Evolutionary conservation across 2,113 vertebrate species (phyloP), one percentile per base, ranked within the genome.

Genomic region (Cochlearius cochlearius): DNA sequence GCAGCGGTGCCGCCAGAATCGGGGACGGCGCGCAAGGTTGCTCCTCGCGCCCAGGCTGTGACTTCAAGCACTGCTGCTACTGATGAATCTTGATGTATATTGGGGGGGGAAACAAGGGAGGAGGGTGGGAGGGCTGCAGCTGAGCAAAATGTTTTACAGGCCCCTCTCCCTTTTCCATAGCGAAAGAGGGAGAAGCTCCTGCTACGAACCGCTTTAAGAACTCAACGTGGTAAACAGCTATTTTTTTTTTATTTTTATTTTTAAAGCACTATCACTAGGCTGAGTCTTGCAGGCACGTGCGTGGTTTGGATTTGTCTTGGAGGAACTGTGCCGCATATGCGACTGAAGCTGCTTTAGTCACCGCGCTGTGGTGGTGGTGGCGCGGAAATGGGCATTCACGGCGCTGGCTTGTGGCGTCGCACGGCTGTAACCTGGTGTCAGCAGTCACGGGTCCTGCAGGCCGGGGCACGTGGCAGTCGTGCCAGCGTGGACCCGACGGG

Each of bases 11-110:
- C 62, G n/a, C 5, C 68, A 15, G 89, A 67, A 22, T 13, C 73
- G 30, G 25, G 66, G 87, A 52, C 60, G 64, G 93, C 12, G 67
- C 49, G 21, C 12, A 17, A 74, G 88, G 17, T 56, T 41, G 56
- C 58, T 4, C 94, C 94, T 91, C 94, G 49, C 93, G 49, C 97
- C 92, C 93, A 39, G 88, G 93, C 84, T 89, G 91, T 50, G 95
- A 74, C 81, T 96, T 76, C 86, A 56, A 82, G 89, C 92, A 82
- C 91, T 34, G 82, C 53, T 69, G 92, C 13, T 93, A 22, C 62
- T 64, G 77, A 1, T 66, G 92, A 69, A 18, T 39, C 62, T n/a
- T 30, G 66, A 38, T 38, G 5, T 7, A 7, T 9, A 0, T 55
- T 38, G 27, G 20, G 56, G 7, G 49, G 45, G 60, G 38, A 26